phyloP scores from a whole-genome alignment of 2,113 vertebrate genomes.

The Sebastes fasciatus region DNA sequence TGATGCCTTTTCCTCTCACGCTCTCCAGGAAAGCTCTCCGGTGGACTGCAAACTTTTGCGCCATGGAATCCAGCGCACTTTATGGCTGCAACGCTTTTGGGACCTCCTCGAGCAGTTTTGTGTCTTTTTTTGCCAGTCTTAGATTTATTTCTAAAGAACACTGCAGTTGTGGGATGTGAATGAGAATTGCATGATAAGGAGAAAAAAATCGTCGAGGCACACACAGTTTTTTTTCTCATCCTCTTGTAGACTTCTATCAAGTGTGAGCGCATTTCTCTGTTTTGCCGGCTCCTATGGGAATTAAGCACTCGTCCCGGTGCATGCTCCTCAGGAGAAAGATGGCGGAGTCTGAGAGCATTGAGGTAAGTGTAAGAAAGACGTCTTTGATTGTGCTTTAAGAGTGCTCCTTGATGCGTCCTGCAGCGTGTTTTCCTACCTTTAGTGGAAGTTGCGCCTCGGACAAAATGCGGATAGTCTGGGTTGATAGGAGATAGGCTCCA shows the following conservation, averaged over 20 bases:
- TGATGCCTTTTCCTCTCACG: slow-evolving; percentile 41
- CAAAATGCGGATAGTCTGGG: slow-evolving; percentile 7
- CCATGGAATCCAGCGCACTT: slow-evolving; percentile 68
- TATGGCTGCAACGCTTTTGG: slow-evolving; percentile 49
- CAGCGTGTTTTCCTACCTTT: slow-evolving; percentile 18
- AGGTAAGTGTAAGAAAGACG: slow-evolving; percentile 87
- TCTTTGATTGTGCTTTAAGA: slow-evolving; percentile 24
- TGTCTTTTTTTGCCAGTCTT: slow-evolving; percentile 3
- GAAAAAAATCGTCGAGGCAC: not conserved
- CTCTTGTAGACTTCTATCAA: slow-evolving; percentile 31
- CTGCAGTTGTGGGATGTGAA: slow-evolving; percentile 30
- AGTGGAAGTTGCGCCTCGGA: slow-evolving; percentile 46
- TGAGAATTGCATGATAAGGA: slow-evolving; percentile 26
- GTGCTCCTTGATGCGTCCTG: not conserved
- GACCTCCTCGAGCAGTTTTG: slow-evolving; percentile 64
- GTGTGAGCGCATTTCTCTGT: slow-evolving; percentile 28
- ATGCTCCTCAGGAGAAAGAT: slow-evolving; percentile 98
- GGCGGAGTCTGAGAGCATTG: slow-evolving; percentile 94
- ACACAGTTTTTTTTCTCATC: not conserved
- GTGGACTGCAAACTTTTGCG: slow-evolving; percentile 81
- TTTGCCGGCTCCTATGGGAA: slow-evolving; percentile 92
- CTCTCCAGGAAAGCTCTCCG: slow-evolving; percentile 52
- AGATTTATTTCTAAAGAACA: slow-evolving; percentile 23
- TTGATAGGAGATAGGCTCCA: not conserved
- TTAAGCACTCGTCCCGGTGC: slow-evolving; percentile 98